Base-by-base conservation (phyloP, 2,888 invertebrate genomes). In the Melitaea athalia region DNA sequence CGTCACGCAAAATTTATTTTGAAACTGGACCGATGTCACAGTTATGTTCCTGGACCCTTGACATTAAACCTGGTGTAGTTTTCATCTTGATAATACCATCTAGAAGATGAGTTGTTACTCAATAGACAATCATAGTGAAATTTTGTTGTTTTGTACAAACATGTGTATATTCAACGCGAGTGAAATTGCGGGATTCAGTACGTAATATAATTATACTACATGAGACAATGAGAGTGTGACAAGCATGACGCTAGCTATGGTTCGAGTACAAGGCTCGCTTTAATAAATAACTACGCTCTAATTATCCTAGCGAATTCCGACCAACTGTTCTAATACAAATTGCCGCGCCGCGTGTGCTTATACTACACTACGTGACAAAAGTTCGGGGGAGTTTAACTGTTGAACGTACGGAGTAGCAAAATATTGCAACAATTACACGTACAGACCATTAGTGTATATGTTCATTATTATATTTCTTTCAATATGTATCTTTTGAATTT, bases 281-380 rank as follows among this genome's bases (percentile, higher is more conserved):
- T 67, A 69, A 73, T 71, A 72, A 71, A 75, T 72, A 72, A 53
- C 57, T 60, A 67, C 72, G 76, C 69, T 73, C 75, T 73, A 76
- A 72, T 76, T 73, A 71, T 69, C 62, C 45, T 47, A 53, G 65
- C 47, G 53, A 66, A 68, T 70, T 61, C 52, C 63, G 61, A 52
- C 59, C 45, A 53, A 63, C 67, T 70, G 62, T 69, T 57, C 43
- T 67, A 63, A 68, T 68, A 68, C 66, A 64, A 71, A 64, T 72
- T 57, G 61, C 66, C 33, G 10, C 8, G 24, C 43, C 43, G 38
- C 43, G 43, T 60, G 38, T 55, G 49, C 61, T 47, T n/a, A n/a
- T n/a, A 43, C 33, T 50, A 50, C 43, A 53, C 50, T 43, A 60
- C 15, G 47, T n/a, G 61, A 66, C 38, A 15, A 42, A 57, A 57